Evolutionary conservation across 2,888 invertebrate species (phyloP).

Genomic region (Heliconius aoede): DNA sequence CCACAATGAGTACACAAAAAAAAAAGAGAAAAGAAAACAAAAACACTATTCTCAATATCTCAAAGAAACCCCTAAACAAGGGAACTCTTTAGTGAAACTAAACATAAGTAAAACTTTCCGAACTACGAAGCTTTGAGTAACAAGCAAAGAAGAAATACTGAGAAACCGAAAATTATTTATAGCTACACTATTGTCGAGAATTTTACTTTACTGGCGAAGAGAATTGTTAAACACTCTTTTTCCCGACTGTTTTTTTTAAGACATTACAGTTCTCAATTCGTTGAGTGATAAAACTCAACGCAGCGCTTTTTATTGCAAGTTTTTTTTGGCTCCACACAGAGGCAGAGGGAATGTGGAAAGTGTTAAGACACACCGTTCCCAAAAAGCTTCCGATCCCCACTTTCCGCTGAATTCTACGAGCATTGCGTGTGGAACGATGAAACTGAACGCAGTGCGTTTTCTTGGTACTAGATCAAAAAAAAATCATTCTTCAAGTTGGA

Average conservation of each 20-base stretch:
- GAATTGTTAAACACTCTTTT: too few species aligned
- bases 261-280: too few species aligned
- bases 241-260: too few species aligned
- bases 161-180: slow-evolving; percentile 17
- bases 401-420: neutral
- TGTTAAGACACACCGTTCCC: too few species aligned
- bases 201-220: neutral
- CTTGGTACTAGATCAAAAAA: neutral
- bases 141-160: slow-evolving; percentile 19
- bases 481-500: neutral
- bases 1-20: neutral
- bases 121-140: slow-evolving; percentile 30
- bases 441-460: neutral
- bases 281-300: neutral
- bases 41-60: slow-evolving; percentile 21
- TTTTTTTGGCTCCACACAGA: neutral
- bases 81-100: slow-evolving; percentile 22
- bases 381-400: neutral
- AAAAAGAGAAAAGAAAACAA: neutral
- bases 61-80: slow-evolving; percentile 29
- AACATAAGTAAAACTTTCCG: slow-evolving; percentile 24
- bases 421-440: neutral
- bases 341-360: neutral
- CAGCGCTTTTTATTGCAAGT: too few species aligned
- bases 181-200: neutral